Percentiles rank a stretch among this genome's conserved stretches.
phyloP scores from a whole-genome alignment of 2,888 invertebrate species.

The Hydrotaea diabolus region DNA sequence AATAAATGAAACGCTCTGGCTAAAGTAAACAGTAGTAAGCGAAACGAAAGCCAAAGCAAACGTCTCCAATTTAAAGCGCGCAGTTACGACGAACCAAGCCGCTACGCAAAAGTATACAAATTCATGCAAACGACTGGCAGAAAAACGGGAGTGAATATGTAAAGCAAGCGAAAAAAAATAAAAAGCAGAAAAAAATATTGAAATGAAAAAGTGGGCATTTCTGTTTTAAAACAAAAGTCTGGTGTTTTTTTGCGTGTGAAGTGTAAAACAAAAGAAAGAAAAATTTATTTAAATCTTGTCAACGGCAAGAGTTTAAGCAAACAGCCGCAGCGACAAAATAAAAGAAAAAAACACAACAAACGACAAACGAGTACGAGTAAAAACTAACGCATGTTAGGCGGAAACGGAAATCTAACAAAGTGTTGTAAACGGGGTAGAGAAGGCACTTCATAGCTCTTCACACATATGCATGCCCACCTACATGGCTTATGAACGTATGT shows the following conservation, averaged over 20 bases:
- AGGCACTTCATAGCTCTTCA: too few relatives aligned
- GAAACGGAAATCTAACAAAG: conserved; percentile 55
- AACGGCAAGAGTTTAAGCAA: conserved; percentile 12
- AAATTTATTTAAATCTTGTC: conserved; percentile 18
- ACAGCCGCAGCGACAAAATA: too few relatives aligned
- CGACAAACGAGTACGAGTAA: not conserved
- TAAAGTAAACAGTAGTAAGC: conserved; percentile 38
- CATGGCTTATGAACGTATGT: not conserved
- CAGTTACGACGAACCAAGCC: not conserved
- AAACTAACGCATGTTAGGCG: conserved; percentile 31
- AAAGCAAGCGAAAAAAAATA: not conserved
- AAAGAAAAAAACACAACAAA: conserved; percentile 10
- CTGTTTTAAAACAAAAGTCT: not conserved
- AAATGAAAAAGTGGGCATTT: not conserved
- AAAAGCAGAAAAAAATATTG: not conserved
- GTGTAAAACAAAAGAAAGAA: conserved; percentile 12
- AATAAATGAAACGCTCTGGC: conserved; percentile 27
- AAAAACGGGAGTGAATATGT: conserved; percentile 29
- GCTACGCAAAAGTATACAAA: not conserved
- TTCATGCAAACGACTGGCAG: not conserved
- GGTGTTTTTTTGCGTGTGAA: not conserved
- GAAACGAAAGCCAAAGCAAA: conserved; percentile 30
- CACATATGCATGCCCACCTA: too few relatives aligned
- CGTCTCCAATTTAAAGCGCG: conserved; percentile 31
- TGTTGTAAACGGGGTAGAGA: conserved; percentile 18